Evolutionary conservation across 2,888 invertebrate genomes (phyloP), one percentile per base, ranked within the genome.

Genomic region (Lochmaea capreae): DNA sequence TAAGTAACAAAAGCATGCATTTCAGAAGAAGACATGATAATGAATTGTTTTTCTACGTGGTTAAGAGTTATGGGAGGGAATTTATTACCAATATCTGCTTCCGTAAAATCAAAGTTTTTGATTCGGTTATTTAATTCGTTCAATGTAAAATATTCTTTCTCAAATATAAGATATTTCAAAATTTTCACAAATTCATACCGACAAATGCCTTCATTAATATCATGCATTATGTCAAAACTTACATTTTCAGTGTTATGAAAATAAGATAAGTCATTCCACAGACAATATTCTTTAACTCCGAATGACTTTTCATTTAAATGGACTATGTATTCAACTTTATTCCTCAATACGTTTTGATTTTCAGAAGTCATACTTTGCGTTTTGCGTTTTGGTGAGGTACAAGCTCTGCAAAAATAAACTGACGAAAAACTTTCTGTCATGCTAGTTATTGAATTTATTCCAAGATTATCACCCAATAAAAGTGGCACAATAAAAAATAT

Each of bases 221-320:
- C 78, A 62, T 77, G 74, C 76, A 78, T 78, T 11, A 78, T 72
- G 71, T 78, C 76, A 22, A 66, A 67, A 9, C 54, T 43, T n/a
- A 74, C 46, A 65, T 78, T 77, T 12, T 70, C 63, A 52, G 69
- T 65, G 12, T 67, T 72, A 72, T 75, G 73, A 71, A 75, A 76
- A 33, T 71, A 22, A 9, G 70, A 39, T 11, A 42, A n/a, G 11
- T 71, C 14, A 52, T 77, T 69, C 70, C 70, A 75, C 2, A 71
- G 16, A 42, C 73, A 73, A 22, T 9, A 12, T 63, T 77, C 73
- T 57, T 77, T 75, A 18, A 73, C 12, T 11, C 76, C 76, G 6
- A 12, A 1, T 22, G 26, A 58, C 18, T 26, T 22, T 12, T 14
- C 1, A 63, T 63, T 63, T n/a, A 14, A 6, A 2, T 22, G 12